Conservation (phyloP, 2,888 invertebrate genomes). For the Papilio demoleus region DNA sequence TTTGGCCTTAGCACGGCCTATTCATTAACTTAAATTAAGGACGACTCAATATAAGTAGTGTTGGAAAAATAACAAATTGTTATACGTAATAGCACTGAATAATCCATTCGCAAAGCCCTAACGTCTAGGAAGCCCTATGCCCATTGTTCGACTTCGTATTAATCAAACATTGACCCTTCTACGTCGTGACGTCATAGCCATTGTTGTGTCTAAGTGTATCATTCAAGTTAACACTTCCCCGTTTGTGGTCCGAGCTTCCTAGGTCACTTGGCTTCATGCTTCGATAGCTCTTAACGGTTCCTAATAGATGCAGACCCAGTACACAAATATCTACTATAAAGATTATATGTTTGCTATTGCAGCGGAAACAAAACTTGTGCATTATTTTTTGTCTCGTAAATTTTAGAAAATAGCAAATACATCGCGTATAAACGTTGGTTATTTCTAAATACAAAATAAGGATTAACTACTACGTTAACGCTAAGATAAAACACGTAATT, state of each 20-base stretch:
- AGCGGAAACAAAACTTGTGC: background rate
- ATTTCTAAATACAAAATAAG: too few relatives aligned
- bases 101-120: background rate
- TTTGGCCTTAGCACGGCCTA: too few relatives aligned
- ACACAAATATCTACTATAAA: background rate
- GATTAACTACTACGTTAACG: too few relatives aligned
- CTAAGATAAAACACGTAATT: too few relatives aligned
- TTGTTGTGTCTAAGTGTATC: slow-evolving; percentile 17
- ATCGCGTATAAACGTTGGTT: too few relatives aligned
- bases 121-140: slow-evolving; percentile 29
- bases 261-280: slow-evolving; percentile 7
- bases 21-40: too few relatives aligned
- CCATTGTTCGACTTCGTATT: slow-evolving; percentile 29
- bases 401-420: background rate
- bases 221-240: background rate
- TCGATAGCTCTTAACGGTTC: slow-evolving; percentile 13
- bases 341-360: background rate
- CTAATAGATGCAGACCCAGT: background rate
- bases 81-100: too few relatives aligned
- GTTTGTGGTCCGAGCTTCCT: slow-evolving; percentile 15
- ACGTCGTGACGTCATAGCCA: slow-evolving; percentile 30
- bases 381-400: background rate
- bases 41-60: too few relatives aligned
- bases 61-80: too few relatives aligned
- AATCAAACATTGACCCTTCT: slow-evolving; percentile 37